Base-by-base conservation (phyloP, 2,888 invertebrate species). In the Brachyptera risi region DNA sequence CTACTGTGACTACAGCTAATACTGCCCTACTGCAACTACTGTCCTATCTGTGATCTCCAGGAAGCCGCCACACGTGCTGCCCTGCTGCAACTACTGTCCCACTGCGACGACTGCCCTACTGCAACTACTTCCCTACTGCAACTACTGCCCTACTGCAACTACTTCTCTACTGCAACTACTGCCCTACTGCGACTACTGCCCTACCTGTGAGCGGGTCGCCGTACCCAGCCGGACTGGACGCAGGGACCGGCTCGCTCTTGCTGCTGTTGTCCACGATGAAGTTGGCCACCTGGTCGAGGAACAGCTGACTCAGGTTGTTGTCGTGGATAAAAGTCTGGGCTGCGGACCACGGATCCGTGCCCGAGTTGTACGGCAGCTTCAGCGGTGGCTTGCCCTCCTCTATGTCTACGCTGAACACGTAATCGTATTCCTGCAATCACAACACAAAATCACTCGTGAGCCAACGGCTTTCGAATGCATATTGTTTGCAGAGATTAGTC, bases 401-500 rank as follows among this genome's bases (percentile, higher is more conserved):
- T 59, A 97, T 88, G 70, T 96, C 96, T n/a, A 98, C 93, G 66
- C 86, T 88, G 74, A 98, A 97, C 26, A 97, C 96, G 76, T 85
- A 96, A 77, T 98, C 98, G 72, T 96, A 98, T 70, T 92, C 89
- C 80, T 83, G 69, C 23, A 19, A 54, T 9, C 27, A 35, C 23
- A n/a, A n/a, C n/a, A n/a, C n/a, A n/a, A n/a, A n/a, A n/a, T n/a
- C n/a, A n/a, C n/a, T n/a, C n/a, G n/a, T 31, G 31, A 31, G n/a
- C n/a, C n/a, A n/a, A n/a, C n/a, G n/a, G n/a, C n/a, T n/a, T n/a
- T n/a, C n/a, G n/a, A n/a, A n/a, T n/a, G n/a, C n/a, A n/a, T n/a
- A n/a, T n/a, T n/a, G n/a, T n/a, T n/a, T n/a, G n/a, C n/a, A n/a
- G n/a, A n/a, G n/a, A n/a, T n/a, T n/a, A n/a, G n/a, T n/a, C n/a